Conservation (phyloP, 1,140 invertebrate species). For the Zaprionus gabonicus region DNA sequence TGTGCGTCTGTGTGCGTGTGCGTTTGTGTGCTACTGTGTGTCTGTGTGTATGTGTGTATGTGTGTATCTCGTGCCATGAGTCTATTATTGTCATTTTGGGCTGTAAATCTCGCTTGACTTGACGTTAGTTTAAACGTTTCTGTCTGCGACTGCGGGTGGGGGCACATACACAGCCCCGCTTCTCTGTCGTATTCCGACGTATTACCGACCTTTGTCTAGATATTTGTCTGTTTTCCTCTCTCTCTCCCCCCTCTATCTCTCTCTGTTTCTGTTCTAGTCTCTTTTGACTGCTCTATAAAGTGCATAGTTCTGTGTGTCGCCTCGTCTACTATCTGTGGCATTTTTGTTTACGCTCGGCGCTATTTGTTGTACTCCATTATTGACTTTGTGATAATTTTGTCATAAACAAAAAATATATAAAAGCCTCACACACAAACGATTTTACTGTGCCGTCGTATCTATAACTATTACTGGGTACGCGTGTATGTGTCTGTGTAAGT, state of each 20-base stretch:
- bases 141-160: constrained; percentile 26
- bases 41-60: not conserved
- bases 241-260: not conserved
- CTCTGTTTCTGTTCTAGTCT: not conserved
- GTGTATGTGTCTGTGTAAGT: not conserved
- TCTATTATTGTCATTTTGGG: constrained; percentile 8
- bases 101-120: constrained; percentile 11
- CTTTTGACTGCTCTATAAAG: constrained; percentile 1
- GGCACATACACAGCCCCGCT: not conserved
- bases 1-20: not conserved
- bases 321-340: constrained; percentile 53
- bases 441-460: constrained; percentile 20
- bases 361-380: constrained; percentile 53
- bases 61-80: constrained; percentile 40
- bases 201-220: constrained; percentile 48
- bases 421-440: constrained; percentile 13
- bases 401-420: constrained; percentile 28
- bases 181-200: not conserved
- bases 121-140: constrained; percentile 25
- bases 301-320: constrained; percentile 22
- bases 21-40: not conserved
- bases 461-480: not conserved
- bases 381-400: constrained; percentile 70
- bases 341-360: constrained; percentile 65
- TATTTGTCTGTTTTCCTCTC: not conserved